These are phyloP conservation scores for Denticeps clupeoides DNA, from an alignment of 2,797 vertebrate species.

Conservation along the genomic window DNA sequence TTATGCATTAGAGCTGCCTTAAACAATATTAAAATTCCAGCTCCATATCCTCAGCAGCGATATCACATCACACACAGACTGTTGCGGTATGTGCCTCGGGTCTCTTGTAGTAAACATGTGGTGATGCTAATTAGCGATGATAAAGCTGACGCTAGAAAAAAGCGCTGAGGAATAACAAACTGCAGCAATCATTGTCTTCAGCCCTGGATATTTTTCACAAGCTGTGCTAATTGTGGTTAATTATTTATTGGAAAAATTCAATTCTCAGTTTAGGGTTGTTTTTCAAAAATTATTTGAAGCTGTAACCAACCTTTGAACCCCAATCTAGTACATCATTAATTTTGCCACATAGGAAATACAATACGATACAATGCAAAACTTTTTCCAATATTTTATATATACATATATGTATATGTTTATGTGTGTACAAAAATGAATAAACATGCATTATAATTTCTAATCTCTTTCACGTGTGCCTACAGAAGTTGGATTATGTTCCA, in stretches of 20 bases:
- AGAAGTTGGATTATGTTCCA: conserved; percentile 42
- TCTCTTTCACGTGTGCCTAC: conserved; percentile 27
- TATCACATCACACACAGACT: conserved; percentile 28
- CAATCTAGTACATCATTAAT: no score
- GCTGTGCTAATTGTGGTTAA: conserved; percentile 20
- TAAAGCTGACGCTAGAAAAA: conserved; percentile 29
- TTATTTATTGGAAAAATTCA: background rate
- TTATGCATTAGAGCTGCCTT: conserved; percentile 40
- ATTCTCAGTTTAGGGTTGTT: background rate
- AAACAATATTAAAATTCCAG: conserved; percentile 28
- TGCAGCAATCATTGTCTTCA: conserved; percentile 19
- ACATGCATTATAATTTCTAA: conserved; percentile 20
- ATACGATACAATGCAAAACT: background rate
- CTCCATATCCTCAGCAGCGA: conserved; percentile 17
- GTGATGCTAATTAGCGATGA: conserved; percentile 27
- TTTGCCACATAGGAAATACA: no score
- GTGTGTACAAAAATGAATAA: no score
- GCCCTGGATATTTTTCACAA: conserved; percentile 21
- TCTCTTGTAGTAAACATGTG: conserved; percentile 27
- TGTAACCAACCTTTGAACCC: no score
- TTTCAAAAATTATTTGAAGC: no score
- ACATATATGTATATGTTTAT: background rate
- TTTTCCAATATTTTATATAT: background rate
- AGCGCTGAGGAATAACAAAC: conserved; percentile 28
- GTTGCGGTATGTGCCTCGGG: conserved; percentile 27